Evolutionary conservation across 2,888 invertebrate species (phyloP), one percentile per base, ranked within the genome.

Genomic region (Agapetus fuscipes): DNA sequence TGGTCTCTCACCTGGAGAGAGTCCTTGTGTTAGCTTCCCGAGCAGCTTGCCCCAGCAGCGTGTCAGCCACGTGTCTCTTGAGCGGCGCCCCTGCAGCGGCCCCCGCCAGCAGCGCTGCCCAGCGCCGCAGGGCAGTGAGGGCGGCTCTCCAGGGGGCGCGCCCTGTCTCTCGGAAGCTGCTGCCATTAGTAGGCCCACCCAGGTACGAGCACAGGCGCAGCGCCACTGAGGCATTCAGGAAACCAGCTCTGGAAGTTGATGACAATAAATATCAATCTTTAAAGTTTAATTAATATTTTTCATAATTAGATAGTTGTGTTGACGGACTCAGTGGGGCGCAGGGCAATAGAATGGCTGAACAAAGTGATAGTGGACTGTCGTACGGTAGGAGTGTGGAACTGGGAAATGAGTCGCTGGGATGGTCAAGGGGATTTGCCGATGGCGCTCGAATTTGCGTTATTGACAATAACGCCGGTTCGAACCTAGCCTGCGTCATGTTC

Each of bases 61-160:
- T 2, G 45, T 45, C 2, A 56, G 55, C 2, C 43, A 48, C 0
- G 62, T 64, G 6, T 7, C 38, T 13, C 5, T 69, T 66, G 17
- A 83, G 69, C 45, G 79, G 78, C 3, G 79, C 71, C 14, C 80
- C 81, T 3, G 75, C 64, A 3, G 75, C 64, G n/a, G 79, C 74
- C 50, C 81, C 78, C n/a, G 76, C 75, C 17, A 89, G 64, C 47
- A 83, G 71, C 37, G 76, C 72, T 34, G 79, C 71, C 80, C 89
- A 83, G 47, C 77, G 74, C 43, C 79, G 74, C 13, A 89, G 70
- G 56, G 86, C 85, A 43, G 72, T 71, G 2, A 87, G 69, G 0
- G 86, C 86, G 0, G 85, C 81, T 0, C 79, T 74, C 90, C 90
- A 90, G 0, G 89, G 89, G 0, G 85, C 83, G 64, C 85, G 88